These are phyloP conservation scores for Crematogaster levior DNA, from an alignment of 2,888 invertebrate genomes.

Conservation along the genomic window DNA sequence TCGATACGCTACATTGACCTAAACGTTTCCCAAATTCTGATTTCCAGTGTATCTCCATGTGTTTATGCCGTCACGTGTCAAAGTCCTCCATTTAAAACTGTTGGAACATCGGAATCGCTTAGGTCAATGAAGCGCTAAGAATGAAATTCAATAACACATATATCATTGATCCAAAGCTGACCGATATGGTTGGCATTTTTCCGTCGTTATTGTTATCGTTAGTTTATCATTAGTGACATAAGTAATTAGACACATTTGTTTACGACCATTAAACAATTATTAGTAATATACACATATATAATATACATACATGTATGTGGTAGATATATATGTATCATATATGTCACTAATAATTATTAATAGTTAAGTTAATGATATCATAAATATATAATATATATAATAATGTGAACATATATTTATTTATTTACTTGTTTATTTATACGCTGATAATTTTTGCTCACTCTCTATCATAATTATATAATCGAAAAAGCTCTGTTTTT, in stretches of 20 bases:
- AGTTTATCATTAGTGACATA: not conserved
- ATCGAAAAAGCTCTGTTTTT: not conserved
- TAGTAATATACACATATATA: not conserved
- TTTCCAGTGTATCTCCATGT: conserved; percentile 57
- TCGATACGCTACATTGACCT: conserved; percentile 57
- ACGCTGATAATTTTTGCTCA: not conserved
- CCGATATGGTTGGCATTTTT: conserved; percentile 3
- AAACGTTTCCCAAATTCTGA: conserved; percentile 68
- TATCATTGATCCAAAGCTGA: not conserved
- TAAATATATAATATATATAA: not conserved
- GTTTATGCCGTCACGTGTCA: conserved; percentile 56
- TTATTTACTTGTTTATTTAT: not conserved
- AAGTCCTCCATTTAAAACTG: conserved; percentile 73
- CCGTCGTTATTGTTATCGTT: not conserved
- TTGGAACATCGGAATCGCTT: conserved; percentile 66
- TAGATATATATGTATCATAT: not conserved
- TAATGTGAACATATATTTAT: too few species aligned
- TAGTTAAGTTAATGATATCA: too few species aligned
- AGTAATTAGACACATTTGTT: not conserved
- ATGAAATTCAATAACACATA: conserved; percentile 40
- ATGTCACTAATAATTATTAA: too few species aligned
- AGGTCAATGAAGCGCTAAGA: conserved; percentile 46
- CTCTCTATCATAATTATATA: not conserved
- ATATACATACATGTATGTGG: not conserved
- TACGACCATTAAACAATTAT: not conserved